Percentiles rank a stretch among this genome's conserved stretches.
Evolutionary conservation across 2,888 invertebrate species (phyloP).

Genomic region (Sminthurides aquaticus): DNA sequence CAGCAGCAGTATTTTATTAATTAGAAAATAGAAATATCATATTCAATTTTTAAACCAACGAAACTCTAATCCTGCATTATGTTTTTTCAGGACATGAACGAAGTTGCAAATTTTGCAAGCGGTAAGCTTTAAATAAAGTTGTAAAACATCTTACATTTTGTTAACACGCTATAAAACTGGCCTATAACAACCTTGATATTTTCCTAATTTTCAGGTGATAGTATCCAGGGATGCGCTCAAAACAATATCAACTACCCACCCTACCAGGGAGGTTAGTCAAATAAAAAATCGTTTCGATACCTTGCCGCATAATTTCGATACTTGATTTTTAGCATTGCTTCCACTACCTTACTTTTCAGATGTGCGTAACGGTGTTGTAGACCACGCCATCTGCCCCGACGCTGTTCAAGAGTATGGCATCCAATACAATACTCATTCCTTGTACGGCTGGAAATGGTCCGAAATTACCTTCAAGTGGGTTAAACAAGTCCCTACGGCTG

Average conservation of each 20-base stretch:
- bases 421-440: conserved; percentile 71
- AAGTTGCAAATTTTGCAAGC: conserved; percentile 69
- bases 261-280: conserved; percentile 56
- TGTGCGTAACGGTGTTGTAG: conserved; percentile 9
- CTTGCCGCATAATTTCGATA: no score
- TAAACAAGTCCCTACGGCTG: no score
- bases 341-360: background rate
- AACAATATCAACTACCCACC: conserved; percentile 59
- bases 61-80: no score
- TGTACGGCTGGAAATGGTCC: conserved; percentile 68
- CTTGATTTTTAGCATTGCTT: no score
- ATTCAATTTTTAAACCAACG: no score
- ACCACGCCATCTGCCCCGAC: conserved; percentile 70
- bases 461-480: conserved; percentile 64
- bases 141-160: no score
- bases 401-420: conserved; percentile 60
- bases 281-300: no score
- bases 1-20: background rate
- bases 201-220: conserved; percentile 53
- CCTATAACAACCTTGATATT: no score
- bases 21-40: background rate
- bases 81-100: conserved; percentile 71
- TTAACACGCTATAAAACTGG: no score
- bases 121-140: no score
- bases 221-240: conserved; percentile 52